Base-by-base conservation (phyloP, 2,888 invertebrate genomes). In the Schrankia costaestrigalis region DNA sequence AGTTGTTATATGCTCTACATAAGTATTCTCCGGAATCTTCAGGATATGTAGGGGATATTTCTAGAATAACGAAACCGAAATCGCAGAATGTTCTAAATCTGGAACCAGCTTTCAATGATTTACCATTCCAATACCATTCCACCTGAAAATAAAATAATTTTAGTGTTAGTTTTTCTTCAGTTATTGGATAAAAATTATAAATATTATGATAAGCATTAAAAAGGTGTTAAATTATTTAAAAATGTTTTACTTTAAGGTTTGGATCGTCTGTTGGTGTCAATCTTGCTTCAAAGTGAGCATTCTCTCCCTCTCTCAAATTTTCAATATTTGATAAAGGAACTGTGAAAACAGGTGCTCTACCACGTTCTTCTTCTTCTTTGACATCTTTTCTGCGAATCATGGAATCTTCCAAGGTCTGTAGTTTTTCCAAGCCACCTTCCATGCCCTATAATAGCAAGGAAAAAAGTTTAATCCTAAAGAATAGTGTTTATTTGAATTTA, bases 1-100 rank as follows among this genome's bases (percentile, higher is more conserved):
- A 95, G 54, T 96, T 94, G 62, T 97, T 97, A 38, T 90, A 92
- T 10, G 97, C 97, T 65, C 96, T 91, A 82, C 97, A 97, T 28
- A 94, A 92, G 68, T 95, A 96, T 84, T 95, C 95, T 10, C 97
- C 98, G 13, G 97, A 95, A 75, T 99, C 98, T 89, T 97, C 97
- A 1, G 97, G 97, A 73, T 97, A 97, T 7, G 98, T 97, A 0
- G 98, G 98, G 5, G 97, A 95, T 60, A 99, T 98, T 90, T 99
- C 98, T 50, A 99, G 90, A 54, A 98, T 97, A 14, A 97, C 98
- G 71, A 97, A 98, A 37, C 99, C 98, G 79, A 99, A 98, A 85
- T 99, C 98, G 70, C 97, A 96, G 92, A 97, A 97, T 15, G 98
- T 97, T 52, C 98, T 94, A 90, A 97, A 97, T 56, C 97, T 91